A percentile compares a stretch with the other conserved stretches of the same genome.
Conservation (phyloP, 2,113 vertebrate species). For the Campylomormyrus numenius region DNA sequence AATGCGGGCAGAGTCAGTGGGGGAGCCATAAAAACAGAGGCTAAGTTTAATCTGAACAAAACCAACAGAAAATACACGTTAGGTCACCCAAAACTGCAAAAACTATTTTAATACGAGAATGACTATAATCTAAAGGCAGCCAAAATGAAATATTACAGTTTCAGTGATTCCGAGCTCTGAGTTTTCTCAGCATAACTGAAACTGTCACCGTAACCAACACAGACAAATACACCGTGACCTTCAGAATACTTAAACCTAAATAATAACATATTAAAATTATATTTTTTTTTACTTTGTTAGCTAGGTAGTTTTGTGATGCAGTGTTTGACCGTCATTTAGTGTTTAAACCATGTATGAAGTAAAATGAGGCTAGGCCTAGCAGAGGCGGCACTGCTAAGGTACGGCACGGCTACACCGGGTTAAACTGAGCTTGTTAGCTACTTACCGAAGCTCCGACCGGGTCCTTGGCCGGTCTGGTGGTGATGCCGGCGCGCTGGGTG, state of each 20-base stretch:
- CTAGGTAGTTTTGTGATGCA: background rate
- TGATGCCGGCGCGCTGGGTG: conserved; percentile 31
- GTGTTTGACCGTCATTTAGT: background rate
- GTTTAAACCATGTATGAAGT: background rate
- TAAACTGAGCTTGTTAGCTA: background rate
- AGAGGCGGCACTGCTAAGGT: too few species aligned
- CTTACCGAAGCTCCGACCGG: conserved; percentile 30
- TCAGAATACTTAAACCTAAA: background rate
- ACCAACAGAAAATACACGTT: background rate
- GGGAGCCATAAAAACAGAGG: background rate
- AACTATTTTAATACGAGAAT: background rate
- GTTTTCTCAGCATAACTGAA: background rate
- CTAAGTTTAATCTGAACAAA: background rate
- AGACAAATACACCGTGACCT: background rate
- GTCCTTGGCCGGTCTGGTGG: conserved; percentile 29
- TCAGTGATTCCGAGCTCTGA: background rate
- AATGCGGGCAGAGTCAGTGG: background rate
- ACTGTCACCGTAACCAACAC: background rate
- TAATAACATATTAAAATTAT: background rate
- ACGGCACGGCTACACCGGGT: background rate
- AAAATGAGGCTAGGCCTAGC: background rate
- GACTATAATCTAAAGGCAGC: background rate
- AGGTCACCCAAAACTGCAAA: background rate
- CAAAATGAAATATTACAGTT: background rate
- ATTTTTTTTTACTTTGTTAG: background rate